Conservation (phyloP, 2,888 invertebrate species). For the Xestia rhomboidea region DNA sequence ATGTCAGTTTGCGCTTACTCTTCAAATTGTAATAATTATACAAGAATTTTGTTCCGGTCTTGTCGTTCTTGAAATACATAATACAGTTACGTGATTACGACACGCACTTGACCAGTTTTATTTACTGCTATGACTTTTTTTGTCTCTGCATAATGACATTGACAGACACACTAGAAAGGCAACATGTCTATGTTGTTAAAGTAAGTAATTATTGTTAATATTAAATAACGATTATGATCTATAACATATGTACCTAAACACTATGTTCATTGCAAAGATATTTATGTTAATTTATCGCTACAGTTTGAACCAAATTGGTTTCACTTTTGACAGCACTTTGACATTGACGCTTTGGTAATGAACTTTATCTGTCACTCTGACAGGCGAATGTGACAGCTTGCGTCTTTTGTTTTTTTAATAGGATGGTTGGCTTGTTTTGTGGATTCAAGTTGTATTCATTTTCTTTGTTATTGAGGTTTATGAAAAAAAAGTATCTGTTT, state of each 20-base stretch:
- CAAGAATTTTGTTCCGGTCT: conserved; percentile 22
- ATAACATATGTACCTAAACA: no score
- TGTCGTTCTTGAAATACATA: conserved; percentile 21
- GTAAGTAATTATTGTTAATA: conserved; percentile 3
- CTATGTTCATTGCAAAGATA: background rate
- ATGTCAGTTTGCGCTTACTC: no score
- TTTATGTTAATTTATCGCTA: conserved; percentile 16
- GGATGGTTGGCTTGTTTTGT: background rate
- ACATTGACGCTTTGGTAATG: conserved; percentile 25
- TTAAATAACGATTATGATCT: background rate
- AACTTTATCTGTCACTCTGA: conserved; percentile 32
- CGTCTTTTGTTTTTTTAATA: conserved; percentile 19
- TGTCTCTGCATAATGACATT: conserved; percentile 29
- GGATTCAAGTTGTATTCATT: background rate
- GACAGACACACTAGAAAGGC: conserved; percentile 27
- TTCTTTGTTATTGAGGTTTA: background rate
- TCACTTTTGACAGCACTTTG: conserved; percentile 39
- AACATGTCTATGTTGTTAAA: background rate
- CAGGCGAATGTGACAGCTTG: conserved; percentile 29
- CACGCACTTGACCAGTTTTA: conserved; percentile 1
- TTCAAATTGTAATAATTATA: background rate
- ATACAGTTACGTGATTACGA: conserved; percentile 6
- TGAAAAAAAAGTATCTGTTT: background rate
- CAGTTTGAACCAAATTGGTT: conserved; percentile 2
- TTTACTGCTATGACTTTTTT: conserved; percentile 10